Evolutionary conservation across 2,113 vertebrate species (phyloP).

Genomic region (Cephalopholis sonnerati): DNA sequence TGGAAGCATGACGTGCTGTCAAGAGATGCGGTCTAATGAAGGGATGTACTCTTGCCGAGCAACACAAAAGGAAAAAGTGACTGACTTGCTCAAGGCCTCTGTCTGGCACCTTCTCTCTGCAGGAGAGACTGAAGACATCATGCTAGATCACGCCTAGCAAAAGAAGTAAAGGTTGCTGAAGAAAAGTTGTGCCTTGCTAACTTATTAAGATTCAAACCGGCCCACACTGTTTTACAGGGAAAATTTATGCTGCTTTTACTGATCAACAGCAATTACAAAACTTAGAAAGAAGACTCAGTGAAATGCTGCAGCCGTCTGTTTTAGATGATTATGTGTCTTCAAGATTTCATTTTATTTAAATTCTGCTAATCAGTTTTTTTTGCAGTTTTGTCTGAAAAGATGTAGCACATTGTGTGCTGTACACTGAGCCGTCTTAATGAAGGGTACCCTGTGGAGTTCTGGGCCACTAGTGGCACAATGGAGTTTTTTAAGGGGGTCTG

Average conservation of each 20-base stretch:
- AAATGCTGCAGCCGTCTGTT: neutral
- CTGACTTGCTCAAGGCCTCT: conserved; percentile 70
- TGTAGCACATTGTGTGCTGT: neutral
- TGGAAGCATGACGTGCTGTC: conserved; percentile 76
- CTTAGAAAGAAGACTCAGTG: neutral
- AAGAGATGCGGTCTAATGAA: conserved; percentile 77
- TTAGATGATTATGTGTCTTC: neutral
- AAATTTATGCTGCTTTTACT: conserved; percentile 12
- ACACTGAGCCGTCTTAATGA: neutral
- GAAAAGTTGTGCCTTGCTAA: conserved; percentile 57
- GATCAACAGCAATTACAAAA: conserved; percentile 40
- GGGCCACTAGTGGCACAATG: neutral
- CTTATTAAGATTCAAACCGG: conserved; percentile 58
- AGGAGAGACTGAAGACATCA: conserved; percentile 57
- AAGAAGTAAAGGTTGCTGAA: conserved; percentile 23
- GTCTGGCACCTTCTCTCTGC: conserved; percentile 70
- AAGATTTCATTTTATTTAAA: neutral
- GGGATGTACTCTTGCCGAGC: conserved; percentile 61
- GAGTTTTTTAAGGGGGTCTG: neutral
- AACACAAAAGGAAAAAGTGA: conserved; percentile 68
- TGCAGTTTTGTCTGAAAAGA: neutral
- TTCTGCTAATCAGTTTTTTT: neutral
- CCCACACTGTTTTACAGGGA: conserved; percentile 35
- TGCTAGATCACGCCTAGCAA: conserved; percentile 29
- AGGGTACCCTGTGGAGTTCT: neutral